Base-by-base conservation (phyloP, 2,113 vertebrate species). In the Girardinichthys multiradiatus region DNA sequence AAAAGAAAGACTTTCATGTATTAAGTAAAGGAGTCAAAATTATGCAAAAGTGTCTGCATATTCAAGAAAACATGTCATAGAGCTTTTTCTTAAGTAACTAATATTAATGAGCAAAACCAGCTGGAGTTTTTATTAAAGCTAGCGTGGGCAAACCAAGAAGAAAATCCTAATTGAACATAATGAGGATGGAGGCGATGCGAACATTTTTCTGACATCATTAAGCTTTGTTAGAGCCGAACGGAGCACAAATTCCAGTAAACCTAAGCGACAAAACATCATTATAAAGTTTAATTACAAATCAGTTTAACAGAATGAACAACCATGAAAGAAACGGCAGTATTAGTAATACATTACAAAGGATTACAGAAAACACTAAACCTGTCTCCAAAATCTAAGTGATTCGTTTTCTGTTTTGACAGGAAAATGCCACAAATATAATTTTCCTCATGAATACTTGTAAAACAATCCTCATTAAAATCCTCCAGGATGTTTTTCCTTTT, bases 341-440 rank as follows among this genome's bases (percentile, higher is more conserved):
- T n/a, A n/a, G n/a, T n/a, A 10, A 24, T 24, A 48, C n/a, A n/a
- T n/a, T n/a, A n/a, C n/a, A n/a, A n/a, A 12, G n/a, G 5, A 74
- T 42, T 17, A 26, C 64, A 13, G 57, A 61, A 64, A 72, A 19
- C 63, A 66, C 14, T 62, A 70, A 73, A 28, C 17, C 17, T 61
- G 14, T 65, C 64, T 31, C 30, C 45, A 28, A 10, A 11, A 15
- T 26, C 39, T 64, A 37, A 75, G 42, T 29, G n/a, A 74, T 71
- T 79, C 13, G 27, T 76, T 64, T 51, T 14, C 4, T 26, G 29
- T 72, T 72, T 58, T 15, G 27, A 72, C 30, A 31, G 72, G n/a
- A n/a, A n/a, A n/a, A 15, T 31, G 68, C 28, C 9, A 72, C 61
- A 76, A 76, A 84, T 51, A 60, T 12, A 10, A 57, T 76, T 70